These are phyloP conservation scores for Campoletis sonorensis DNA, from an alignment of 1,140 invertebrate genomes.

Conservation along the genomic window DNA sequence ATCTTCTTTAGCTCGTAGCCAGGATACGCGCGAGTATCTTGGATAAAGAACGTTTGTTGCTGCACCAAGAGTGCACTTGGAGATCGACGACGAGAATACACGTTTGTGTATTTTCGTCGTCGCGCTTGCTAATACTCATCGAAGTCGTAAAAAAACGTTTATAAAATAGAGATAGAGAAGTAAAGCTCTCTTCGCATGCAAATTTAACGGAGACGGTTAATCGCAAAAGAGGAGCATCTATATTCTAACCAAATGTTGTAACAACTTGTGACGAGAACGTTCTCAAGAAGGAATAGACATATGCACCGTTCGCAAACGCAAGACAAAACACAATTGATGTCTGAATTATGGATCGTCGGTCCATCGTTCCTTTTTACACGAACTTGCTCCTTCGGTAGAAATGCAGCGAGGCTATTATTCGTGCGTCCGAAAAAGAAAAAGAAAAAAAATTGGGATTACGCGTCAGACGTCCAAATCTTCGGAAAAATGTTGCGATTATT, in stretches of 20 bases:
- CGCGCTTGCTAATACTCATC: neutral
- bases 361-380: neutral
- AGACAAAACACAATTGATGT: neutral
- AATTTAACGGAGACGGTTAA: neutral
- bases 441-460: slow-evolving; percentile 32
- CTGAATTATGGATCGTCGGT: neutral
- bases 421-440: neutral
- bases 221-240: neutral
- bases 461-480: slow-evolving; percentile 27
- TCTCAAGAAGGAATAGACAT: too few species aligned
- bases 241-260: neutral
- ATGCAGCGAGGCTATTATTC: neutral
- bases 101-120: neutral
- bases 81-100: slow-evolving; percentile 1
- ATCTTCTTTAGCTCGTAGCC: slow-evolving; percentile 48
- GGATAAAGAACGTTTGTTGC: slow-evolving; percentile 51
- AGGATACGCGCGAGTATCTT: slow-evolving; percentile 20
- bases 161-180: neutral
- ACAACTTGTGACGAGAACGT: neutral
- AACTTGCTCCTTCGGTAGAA: neutral
- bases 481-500: slow-evolving; percentile 35
- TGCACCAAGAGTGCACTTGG: slow-evolving; percentile 36
- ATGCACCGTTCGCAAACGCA: neutral
- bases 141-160: neutral
- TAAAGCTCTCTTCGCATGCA: neutral